phyloP scores from a whole-genome alignment of 2,797 vertebrate species.

The Acanthurus leucopareius region DNA sequence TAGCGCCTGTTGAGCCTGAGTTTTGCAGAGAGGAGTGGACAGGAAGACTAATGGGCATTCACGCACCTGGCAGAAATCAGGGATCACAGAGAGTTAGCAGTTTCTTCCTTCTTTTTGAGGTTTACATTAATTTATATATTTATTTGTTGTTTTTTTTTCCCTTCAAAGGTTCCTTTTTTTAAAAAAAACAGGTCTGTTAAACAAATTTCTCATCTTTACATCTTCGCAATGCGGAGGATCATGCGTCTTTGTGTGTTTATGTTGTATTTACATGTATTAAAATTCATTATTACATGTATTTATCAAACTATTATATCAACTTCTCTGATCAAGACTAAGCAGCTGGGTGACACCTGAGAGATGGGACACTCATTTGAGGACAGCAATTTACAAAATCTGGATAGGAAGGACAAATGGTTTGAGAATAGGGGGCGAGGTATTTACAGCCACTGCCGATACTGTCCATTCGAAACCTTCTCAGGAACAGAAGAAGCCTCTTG shows the following conservation, averaged over 20 bases:
- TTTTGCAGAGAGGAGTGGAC: conserved; percentile 68
- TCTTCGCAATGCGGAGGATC: background rate
- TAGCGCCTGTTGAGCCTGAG: conserved; percentile 71
- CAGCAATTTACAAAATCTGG: too few species aligned
- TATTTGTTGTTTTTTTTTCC: background rate
- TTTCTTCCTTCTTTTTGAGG: conserved; percentile 11
- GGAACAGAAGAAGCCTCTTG: too few species aligned
- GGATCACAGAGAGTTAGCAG: conserved; percentile 26
- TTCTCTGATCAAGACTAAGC: too few species aligned
- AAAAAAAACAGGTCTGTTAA: background rate
- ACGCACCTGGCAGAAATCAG: conserved; percentile 68
- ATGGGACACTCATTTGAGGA: too few species aligned
- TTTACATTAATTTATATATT: background rate
- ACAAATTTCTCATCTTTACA: conserved; percentile 3
- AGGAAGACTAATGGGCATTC: conserved; percentile 74
- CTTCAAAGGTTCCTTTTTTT: conserved; percentile 15
- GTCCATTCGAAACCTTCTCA: too few species aligned
- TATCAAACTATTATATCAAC: background rate
- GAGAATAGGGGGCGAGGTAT: too few species aligned
- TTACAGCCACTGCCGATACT: too few species aligned
- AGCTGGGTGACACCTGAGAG: too few species aligned
- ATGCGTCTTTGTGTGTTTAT: background rate
- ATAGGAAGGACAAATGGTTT: too few species aligned
- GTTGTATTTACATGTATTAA: background rate
- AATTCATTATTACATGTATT: background rate